These are phyloP conservation scores for Drosophila guanche DNA, from an alignment of 1,140 invertebrate species.

Conservation along the genomic window DNA sequence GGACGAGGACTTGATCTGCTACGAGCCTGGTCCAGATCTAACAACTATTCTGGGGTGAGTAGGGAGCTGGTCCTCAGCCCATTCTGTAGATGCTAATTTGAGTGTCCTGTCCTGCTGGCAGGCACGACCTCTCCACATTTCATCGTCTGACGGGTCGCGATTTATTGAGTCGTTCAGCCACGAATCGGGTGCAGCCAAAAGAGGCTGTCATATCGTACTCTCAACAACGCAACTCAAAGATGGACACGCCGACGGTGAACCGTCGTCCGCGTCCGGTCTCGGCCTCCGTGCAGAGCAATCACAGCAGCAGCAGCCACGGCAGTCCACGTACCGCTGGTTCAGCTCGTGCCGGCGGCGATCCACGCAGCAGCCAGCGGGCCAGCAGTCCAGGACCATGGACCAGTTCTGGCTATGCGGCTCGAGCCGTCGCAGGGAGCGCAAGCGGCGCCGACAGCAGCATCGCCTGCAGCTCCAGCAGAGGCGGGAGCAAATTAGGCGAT, in stretches of 20 bases:
- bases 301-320: constrained; percentile 70
- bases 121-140: constrained; percentile 84
- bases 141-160: constrained; percentile 83
- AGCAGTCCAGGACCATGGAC: constrained; percentile 81
- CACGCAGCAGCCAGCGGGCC: constrained; percentile 57
- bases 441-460: constrained; percentile 63
- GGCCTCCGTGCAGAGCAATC: constrained; percentile 44
- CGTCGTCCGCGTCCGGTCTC: constrained; percentile 73
- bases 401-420: constrained; percentile 82
- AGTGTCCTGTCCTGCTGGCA: constrained; percentile 17
- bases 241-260: constrained; percentile 83
- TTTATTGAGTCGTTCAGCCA: constrained; percentile 83
- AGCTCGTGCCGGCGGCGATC: constrained; percentile 63
- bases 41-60: constrained; percentile 83
- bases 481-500: constrained; percentile 83
- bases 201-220: constrained; percentile 84
- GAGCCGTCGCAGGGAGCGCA: constrained; percentile 63
- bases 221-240: constrained; percentile 84
- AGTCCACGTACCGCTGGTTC: constrained; percentile 72
- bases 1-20: constrained; percentile 84
- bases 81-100: not conserved
- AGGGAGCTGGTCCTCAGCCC: too few relatives aligned
- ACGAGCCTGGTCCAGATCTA: constrained; percentile 84
- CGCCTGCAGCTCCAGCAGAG: constrained; percentile 74
- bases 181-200: constrained; percentile 83